phyloP scores from a whole-genome alignment of 2,797 vertebrate genomes.

The Microcaecilia unicolor region DNA sequence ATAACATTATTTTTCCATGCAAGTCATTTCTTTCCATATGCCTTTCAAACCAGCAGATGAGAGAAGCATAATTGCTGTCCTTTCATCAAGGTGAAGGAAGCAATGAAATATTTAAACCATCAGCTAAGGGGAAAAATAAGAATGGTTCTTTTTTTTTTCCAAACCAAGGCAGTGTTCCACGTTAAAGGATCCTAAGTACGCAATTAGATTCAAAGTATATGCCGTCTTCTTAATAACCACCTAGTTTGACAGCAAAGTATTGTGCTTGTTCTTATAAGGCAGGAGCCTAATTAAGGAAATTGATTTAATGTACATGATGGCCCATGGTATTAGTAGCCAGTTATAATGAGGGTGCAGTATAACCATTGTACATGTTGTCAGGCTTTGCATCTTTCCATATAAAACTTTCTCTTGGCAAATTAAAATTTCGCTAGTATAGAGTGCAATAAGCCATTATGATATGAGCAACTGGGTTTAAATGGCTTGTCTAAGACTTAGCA shows the following conservation, averaged over 20 bases:
- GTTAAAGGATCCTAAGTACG: constrained; percentile 25
- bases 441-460: too few relatives aligned
- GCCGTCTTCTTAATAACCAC: constrained; percentile 20
- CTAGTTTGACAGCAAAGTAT: constrained; percentile 12
- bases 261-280: constrained; percentile 20
- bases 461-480: too few relatives aligned
- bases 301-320: constrained; percentile 21
- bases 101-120: constrained; percentile 31
- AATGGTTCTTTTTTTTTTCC: constrained; percentile 2
- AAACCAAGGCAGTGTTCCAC: constrained; percentile 6
- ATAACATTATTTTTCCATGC: constrained; percentile 29
- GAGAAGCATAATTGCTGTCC: constrained; percentile 32
- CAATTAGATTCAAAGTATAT: constrained; percentile 18
- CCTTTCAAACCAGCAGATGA: constrained; percentile 37
- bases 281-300: constrained; percentile 25
- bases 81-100: constrained; percentile 38
- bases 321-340: neutral
- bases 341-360: constrained; percentile 7
- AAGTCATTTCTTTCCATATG: constrained; percentile 29
- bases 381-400: too few relatives aligned
- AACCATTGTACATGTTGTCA: constrained; percentile 20
- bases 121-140: constrained; percentile 15
- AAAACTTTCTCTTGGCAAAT: too few relatives aligned
- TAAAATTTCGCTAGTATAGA: too few relatives aligned
- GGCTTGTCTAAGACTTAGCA: too few relatives aligned